These are phyloP conservation scores for Syngnathoides biaculeatus DNA, from an alignment of 2,113 vertebrate species.

Conservation along the genomic window DNA sequence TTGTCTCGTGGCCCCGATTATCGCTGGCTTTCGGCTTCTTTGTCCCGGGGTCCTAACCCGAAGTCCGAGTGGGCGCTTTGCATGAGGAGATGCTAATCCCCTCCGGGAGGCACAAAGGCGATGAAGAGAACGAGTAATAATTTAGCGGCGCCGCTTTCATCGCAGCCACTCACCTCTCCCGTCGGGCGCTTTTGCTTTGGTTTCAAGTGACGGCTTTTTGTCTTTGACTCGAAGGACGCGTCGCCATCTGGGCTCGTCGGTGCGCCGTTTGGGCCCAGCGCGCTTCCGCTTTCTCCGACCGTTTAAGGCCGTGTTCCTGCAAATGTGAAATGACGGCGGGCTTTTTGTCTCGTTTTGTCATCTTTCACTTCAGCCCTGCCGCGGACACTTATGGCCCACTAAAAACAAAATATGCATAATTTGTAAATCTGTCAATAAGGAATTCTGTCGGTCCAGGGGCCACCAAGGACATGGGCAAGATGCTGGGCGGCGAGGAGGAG, in stretches of 20 bases:
- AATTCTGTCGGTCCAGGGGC: neutral
- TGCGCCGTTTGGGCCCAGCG: neutral
- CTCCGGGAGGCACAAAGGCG: neutral
- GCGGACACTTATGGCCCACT: no score
- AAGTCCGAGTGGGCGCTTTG: constrained; percentile 3
- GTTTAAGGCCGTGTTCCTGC: neutral
- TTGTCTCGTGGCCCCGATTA: neutral
- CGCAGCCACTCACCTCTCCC: neutral
- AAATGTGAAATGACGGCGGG: neutral
- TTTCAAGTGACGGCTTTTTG: neutral
- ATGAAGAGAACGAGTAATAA: constrained; percentile 7
- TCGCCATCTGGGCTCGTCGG: neutral
- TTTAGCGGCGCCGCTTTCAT: neutral
- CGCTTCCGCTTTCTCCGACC: neutral
- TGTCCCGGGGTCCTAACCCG: neutral
- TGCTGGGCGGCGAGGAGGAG: constrained; percentile 95
- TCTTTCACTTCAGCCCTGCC: no score
- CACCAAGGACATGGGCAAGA: constrained; percentile 88
- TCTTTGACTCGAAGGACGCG: neutral
- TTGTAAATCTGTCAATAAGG: neutral
- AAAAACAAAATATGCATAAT: neutral
- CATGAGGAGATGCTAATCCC: constrained; percentile 7
- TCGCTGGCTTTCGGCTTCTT: neutral
- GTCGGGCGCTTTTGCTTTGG: constrained; percentile 1
- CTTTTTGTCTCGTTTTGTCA: no score